Conservation (phyloP, 37 sponge, comb jelly and placozoan species). For the Halisarca cf. caerulea region DNA sequence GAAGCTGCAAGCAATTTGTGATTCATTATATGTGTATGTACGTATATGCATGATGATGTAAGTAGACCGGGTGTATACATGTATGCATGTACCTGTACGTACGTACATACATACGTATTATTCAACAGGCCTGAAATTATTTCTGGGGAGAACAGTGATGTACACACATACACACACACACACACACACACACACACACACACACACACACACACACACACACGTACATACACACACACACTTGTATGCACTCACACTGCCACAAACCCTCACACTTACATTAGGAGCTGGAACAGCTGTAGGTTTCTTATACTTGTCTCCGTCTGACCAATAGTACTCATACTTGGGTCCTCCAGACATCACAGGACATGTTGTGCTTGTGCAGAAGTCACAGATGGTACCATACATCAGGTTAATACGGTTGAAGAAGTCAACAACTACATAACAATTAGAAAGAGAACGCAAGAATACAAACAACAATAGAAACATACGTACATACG, state of each 20-base stretch:
- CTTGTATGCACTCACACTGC: too few species aligned
- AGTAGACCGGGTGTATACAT: too few species aligned
- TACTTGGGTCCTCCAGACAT: constrained; percentile 95
- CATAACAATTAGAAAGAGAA: background rate
- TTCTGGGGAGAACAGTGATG: too few species aligned
- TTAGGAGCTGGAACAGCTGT: constrained; percentile 70
- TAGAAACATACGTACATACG: background rate
- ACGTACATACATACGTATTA: too few species aligned
- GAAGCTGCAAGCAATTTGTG: too few species aligned
- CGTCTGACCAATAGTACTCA: constrained; percentile 92
- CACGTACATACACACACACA: too few species aligned
- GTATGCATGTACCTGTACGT: too few species aligned
- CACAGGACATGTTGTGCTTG: constrained; percentile 67
- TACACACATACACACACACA: background rate
- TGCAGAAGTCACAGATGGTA: constrained; percentile 79
- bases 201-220: too few species aligned
- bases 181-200: background rate
- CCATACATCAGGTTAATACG: constrained; percentile 94
- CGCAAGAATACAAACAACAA: background rate
- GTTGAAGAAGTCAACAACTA: constrained; percentile 94
- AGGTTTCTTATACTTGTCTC: constrained; percentile 85
- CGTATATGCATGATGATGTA: too few species aligned
- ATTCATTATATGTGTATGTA: too few species aligned
- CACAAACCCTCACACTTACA: constrained; percentile 14
- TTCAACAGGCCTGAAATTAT: too few species aligned